These are phyloP conservation scores for Vipera ursinii DNA, from an alignment of 2,797 vertebrate genomes.

Conservation along the genomic window DNA sequence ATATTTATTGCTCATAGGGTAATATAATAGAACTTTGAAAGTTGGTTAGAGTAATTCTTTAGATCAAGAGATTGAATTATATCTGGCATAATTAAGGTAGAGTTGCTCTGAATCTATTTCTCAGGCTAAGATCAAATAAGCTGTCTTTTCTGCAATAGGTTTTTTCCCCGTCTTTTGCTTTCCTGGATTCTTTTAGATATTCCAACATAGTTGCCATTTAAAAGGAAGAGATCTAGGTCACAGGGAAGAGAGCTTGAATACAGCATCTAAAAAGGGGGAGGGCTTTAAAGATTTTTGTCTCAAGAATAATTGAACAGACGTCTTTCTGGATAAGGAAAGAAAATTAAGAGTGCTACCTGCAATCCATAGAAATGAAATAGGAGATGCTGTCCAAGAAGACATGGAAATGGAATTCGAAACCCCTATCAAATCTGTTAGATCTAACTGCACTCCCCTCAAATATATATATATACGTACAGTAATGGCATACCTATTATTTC, in stretches of 20 bases:
- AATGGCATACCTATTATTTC: not conserved
- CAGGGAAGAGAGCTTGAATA: not conserved
- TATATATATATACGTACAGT: not conserved
- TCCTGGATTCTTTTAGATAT: not conserved
- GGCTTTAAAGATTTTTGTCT: not conserved
- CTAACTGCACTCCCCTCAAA: not conserved
- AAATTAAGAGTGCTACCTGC: not conserved
- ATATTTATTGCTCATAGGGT: not conserved
- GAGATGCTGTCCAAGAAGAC: not conserved
- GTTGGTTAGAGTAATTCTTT: not conserved
- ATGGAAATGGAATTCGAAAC: not conserved
- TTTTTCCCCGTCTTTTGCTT: not conserved
- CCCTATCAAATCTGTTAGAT: not conserved
- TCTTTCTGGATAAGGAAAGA: not conserved
- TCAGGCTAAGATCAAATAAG: not conserved
- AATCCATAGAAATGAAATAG: not conserved
- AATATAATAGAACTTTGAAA: not conserved
- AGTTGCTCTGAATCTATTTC: not conserved
- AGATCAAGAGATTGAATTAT: not conserved
- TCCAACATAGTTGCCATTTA: not conserved
- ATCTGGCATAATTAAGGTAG: not conserved
- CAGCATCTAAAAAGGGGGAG: not conserved
- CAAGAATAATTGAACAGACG: not conserved
- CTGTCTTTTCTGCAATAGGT: not conserved
- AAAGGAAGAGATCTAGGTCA: not conserved